Percentiles rank a stretch among this genome's conserved stretches.
Conservation (phyloP, 2,113 vertebrate genomes). For the Cyanoramphus novaezelandiae region DNA sequence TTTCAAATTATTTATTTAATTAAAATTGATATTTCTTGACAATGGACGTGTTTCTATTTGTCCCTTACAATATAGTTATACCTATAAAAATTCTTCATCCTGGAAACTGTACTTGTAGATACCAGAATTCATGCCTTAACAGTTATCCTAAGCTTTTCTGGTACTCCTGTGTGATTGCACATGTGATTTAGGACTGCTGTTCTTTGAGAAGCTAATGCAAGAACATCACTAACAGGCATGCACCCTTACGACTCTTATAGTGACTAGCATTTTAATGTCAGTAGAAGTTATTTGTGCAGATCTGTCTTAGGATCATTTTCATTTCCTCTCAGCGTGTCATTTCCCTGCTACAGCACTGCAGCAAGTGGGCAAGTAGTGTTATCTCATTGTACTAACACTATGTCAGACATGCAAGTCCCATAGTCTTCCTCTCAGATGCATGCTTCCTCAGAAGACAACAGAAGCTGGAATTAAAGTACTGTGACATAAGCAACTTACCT, state of each 20-base stretch:
- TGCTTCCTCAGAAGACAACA: neutral
- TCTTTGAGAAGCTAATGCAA: neutral
- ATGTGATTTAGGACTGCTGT: neutral
- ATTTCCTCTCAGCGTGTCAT: neutral
- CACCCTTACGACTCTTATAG: neutral
- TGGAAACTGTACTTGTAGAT: neutral
- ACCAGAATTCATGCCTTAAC: neutral
- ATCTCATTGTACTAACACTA: neutral
- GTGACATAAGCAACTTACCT: neutral
- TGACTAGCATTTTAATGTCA: neutral
- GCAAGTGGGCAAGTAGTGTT: neutral
- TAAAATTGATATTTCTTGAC: neutral
- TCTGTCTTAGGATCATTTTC: neutral
- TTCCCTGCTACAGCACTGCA: neutral
- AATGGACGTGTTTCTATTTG: neutral
- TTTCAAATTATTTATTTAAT: neutral
- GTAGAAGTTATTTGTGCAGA: neutral
- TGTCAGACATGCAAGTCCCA: neutral
- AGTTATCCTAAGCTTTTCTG: neutral
- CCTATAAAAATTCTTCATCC: neutral
- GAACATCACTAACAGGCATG: neutral
- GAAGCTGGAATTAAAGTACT: neutral
- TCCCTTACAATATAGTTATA: rapidly evolving
- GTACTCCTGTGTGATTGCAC: neutral
- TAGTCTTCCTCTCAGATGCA: neutral